Percentiles rank a stretch among this genome's conserved stretches.
These are phyloP conservation scores for Pimpla rufipes DNA, from an alignment of 2,888 invertebrate species.

Conservation along the genomic window DNA sequence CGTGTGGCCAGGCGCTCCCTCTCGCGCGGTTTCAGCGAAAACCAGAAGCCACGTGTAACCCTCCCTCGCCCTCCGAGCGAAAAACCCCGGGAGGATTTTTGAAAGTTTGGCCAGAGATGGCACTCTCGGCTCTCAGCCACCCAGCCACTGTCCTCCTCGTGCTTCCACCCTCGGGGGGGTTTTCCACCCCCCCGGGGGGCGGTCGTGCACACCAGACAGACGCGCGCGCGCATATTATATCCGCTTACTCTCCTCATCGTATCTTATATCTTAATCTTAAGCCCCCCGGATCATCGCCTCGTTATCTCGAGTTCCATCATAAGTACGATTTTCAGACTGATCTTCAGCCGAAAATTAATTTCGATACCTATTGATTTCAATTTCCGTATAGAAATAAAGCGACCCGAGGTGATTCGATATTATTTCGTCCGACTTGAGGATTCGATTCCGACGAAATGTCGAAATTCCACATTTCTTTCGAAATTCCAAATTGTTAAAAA, in stretches of 20 bases:
- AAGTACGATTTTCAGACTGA: not conserved
- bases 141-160: not conserved
- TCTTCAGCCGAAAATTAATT: not conserved
- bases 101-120: constrained; percentile 30
- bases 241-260: constrained; percentile 1
- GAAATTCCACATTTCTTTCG: no score
- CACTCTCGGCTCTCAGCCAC: not conserved
- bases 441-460: no score
- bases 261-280: not conserved
- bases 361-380: no score
- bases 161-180: not conserved
- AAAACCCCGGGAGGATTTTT: not conserved
- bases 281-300: no score
- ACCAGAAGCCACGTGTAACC: no score
- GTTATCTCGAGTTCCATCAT: not conserved
- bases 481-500: no score
- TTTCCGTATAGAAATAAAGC: no score
- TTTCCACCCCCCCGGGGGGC: no score
- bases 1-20: constrained; percentile 48
- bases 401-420: no score
- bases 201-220: not conserved
- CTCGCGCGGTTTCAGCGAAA: constrained; percentile 43
- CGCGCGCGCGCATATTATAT: not conserved
- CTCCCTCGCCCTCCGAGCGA: not conserved
- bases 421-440: no score